Evolutionary conservation across 2,888 invertebrate genomes (phyloP).

Genomic region (Melanotus villosus): DNA sequence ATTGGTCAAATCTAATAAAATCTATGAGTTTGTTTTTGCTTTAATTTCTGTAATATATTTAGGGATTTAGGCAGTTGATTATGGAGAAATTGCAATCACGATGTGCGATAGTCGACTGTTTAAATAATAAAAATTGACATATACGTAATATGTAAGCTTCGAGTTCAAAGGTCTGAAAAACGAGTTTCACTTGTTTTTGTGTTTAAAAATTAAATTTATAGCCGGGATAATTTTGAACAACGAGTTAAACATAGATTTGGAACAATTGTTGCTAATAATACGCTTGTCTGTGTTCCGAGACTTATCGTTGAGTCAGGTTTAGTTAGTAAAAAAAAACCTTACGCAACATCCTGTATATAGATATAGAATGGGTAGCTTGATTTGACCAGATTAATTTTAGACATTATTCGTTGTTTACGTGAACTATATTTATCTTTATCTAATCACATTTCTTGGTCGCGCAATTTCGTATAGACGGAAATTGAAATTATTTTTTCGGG

Average conservation of each 20-base stretch:
- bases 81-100: too few species aligned
- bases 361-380: constrained; percentile 18
- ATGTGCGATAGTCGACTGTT: too few species aligned
- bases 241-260: constrained; percentile 3
- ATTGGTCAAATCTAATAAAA: too few species aligned
- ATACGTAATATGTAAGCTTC: too few species aligned
- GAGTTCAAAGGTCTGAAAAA: too few species aligned
- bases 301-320: constrained; percentile 6
- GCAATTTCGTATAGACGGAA: constrained; percentile 21
- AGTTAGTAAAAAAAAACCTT: constrained; percentile 16
- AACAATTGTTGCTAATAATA: constrained; percentile 26
- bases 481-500: background rate
- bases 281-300: constrained; percentile 2
- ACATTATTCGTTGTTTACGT: constrained; percentile 25
- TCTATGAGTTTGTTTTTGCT: too few species aligned
- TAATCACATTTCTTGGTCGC: constrained; percentile 29
- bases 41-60: too few species aligned
- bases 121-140: too few species aligned
- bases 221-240: constrained; percentile 4
- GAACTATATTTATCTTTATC: constrained; percentile 24
- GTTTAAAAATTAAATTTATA: background rate
- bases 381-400: constrained; percentile 32
- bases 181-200: too few species aligned
- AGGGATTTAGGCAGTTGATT: too few species aligned
- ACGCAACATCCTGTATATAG: constrained; percentile 39